Base-by-base conservation (phyloP, 2,888 invertebrate species). In the Hofmannophila pseudospretella region DNA sequence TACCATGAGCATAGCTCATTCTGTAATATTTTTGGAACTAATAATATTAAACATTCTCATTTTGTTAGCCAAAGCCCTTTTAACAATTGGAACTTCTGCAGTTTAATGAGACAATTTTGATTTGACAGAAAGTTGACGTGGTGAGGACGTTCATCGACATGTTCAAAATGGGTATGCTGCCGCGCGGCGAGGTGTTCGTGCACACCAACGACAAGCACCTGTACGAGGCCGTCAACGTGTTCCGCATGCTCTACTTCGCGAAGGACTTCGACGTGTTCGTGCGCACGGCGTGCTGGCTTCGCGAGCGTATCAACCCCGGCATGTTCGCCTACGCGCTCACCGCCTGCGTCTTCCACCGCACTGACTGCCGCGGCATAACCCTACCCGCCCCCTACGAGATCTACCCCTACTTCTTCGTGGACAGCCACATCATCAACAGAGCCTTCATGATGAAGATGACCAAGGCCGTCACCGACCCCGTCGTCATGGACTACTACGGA, bases 381-480 rank as follows among this genome's bases (percentile, higher is more conserved):
- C 68, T 94, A 12, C 94, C 94, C 13, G 89, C 93, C 14, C 89
- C 90, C 27, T 94, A 94, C 64, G 95, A 95, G 75, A 89, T 94
- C 67, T 90, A 91, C 75, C 95, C 95, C 2, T 90, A 93, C 69
- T 89, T 90, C 76, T 94, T 93, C 87, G 90, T 93, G 65, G 91
- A 92, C 75, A 81, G 89, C 53, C 90, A 92, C 56, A 87, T 92
- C 54, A 91, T 94, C 51, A 89, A 91, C 58, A 89, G 91, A 56
- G 93, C 91, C 1, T 88, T 90, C 54, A 81, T 89, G 66, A 84
- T 91, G 71, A 90, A 89, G 63, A 89, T 89, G 85, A 88, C 89
- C 52, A 90, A 89, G 34, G 90, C 89, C 22, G 80, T 82, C 44
- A 64, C 79, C 20, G 84, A 90, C 54, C 88, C 89, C 7, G 71